Evolutionary conservation across 2,888 invertebrate genomes (phyloP), one percentile per base, ranked within the genome.

Genomic region (Schrankia costaestrigalis): DNA sequence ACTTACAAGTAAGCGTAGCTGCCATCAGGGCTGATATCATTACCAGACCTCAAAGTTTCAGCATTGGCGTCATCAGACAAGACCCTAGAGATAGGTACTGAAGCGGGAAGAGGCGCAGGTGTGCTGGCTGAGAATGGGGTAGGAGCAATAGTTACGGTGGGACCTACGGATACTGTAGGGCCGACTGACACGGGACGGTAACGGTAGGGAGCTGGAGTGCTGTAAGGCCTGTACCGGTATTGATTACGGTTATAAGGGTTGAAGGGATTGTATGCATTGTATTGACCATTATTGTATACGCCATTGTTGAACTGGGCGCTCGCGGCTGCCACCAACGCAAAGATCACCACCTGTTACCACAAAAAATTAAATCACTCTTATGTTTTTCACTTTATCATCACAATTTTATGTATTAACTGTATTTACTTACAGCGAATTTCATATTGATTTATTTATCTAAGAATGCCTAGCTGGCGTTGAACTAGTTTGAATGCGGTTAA

Each of bases 1-100:
- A 79, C 83, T 85, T 65, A 90, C 90, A 65, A 80, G 72, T 89
- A 90, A 62, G 56, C 70, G 77, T 85, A 91, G 54, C 77, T 78
- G 49, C 90, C 90, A 46, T 90, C 90, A 29, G 86, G 84, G 55
- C 77, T 77, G 38, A 82, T 60, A 3, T 89, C 89, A 40, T 83
- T 84, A 19, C 71, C 78, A 51, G 62, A 78, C 43, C 64, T 81
- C 27, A 89, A 37, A 31, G 69, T 84, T 25, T 58, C 36, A 9
- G 78, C 76, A 26, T 52, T 43, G 37, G 61, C 66, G 26, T 67
- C 75, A 14, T 73, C 63, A 26, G 13, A 11, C 7, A 28, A 18
- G 10, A 39, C 40, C 30, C 43, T 61, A 23, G 48, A 31, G 11
- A 43, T 34, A 9, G 35, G 18, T 2, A 30, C 41, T 1, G 37